Percentiles rank a stretch among this genome's conserved stretches.
phyloP scores from a whole-genome alignment of 2,113 vertebrate species.

The Okapia johnstoni region DNA sequence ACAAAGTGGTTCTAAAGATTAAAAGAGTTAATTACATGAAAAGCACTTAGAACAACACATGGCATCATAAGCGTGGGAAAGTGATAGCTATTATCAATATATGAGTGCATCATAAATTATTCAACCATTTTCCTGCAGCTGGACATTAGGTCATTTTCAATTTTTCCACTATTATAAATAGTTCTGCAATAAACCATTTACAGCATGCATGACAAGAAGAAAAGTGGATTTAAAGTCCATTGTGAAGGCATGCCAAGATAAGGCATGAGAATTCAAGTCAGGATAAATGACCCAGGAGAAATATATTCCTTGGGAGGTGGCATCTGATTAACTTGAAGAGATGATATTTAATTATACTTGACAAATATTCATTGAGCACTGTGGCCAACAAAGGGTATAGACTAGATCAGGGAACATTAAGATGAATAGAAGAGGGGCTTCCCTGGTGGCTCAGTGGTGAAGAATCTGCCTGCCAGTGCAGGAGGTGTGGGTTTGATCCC shows the following conservation, averaged over 20 bases:
- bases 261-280: not conserved
- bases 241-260: not conserved
- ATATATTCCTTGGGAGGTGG: not conserved
- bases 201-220: not conserved
- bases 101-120: not conserved
- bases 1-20: not conserved
- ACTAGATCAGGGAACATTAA: not conserved
- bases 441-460: not conserved
- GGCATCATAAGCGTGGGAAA: not conserved
- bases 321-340: not conserved
- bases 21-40: not conserved
- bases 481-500: not conserved
- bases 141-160: not conserved
- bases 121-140: not conserved
- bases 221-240: not conserved
- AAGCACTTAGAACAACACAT: not conserved
- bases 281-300: not conserved
- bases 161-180: not conserved
- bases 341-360: not conserved
- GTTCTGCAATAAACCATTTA: not conserved
- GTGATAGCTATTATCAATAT: not conserved
- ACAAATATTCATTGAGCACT: not conserved
- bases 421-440: not conserved
- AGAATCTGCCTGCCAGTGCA: not conserved
- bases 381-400: not conserved